Evolutionary conservation across 2,888 invertebrate genomes (phyloP), one percentile per base, ranked within the genome.

Genomic region (Caradrina clavipalpis): DNA sequence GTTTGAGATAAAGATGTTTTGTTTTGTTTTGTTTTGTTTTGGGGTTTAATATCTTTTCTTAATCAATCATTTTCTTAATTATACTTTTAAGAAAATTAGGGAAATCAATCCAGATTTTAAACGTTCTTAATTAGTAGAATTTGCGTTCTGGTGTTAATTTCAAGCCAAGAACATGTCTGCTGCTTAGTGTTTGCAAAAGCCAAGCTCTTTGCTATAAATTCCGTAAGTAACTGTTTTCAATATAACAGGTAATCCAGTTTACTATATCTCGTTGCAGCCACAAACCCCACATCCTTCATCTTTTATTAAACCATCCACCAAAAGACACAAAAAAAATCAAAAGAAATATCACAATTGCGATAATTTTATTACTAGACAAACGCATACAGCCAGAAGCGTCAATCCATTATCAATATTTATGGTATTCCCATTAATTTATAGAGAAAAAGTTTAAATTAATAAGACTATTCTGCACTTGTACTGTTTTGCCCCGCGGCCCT

Each of bases 321-420:
- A 21, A 49, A 51, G 57, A 59, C 17, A 5, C 11, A 47, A 35
- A 59, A 54, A 75, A 31, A 51, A n/a, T 11, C 13, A 53, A 55
- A 69, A 39, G 0, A 47, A 59, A 22, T 56, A 68, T 26, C 49
- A 79, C n/a, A 65, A 56, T 47, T 10, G 56, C 55, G 22, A 68
- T 76, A 68, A 76, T 76, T 57, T 82, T 78, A 82, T 82, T 56
- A 80, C 55, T 69, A 69, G 61, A 66, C 47, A 54, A 76, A 70
- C 69, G 47, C 63, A 75, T 51, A 70, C n/a, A 66, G 75, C 81
- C 57, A 53, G 68, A 70, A 70, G 83, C 75, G 61, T 55, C 56
- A 78, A 83, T 82, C 78, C 73, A 82, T 82, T 72, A 82, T 76
- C 26, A 59, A 78, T 82, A 84, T 84, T 84, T 79, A 84, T 73